Percentiles rank a stretch among this genome's conserved stretches.
phyloP scores from a whole-genome alignment of 1,140 invertebrate genomes.

The Drosophila quadrilineata region DNA sequence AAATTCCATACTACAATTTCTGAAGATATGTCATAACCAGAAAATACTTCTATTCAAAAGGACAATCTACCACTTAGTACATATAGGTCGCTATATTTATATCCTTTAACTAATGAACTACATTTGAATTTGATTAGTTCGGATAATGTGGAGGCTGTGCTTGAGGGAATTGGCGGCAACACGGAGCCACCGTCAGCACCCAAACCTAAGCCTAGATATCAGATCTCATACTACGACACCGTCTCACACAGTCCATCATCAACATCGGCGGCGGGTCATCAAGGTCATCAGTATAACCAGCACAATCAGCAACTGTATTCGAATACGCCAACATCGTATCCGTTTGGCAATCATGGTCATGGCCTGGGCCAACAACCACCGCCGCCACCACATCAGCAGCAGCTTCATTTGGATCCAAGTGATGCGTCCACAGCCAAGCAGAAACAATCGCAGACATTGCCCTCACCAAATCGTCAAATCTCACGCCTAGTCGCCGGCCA shows the following conservation, averaged over 20 bases:
- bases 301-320: conserved; percentile 68
- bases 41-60: too few species aligned
- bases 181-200: conserved; percentile 42
- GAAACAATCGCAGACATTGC: conserved; percentile 74
- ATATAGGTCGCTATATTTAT: too few species aligned
- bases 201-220: conserved; percentile 71
- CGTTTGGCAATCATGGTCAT: conserved; percentile 33
- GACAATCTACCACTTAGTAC: too few species aligned
- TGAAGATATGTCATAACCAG: too few species aligned
- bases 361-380: conserved; percentile 54
- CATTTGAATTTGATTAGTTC: conserved; percentile 53
- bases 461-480: conserved; percentile 77
- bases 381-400: conserved; percentile 63
- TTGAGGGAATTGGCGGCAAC: conserved; percentile 73
- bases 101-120: too few species aligned
- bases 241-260: conserved; percentile 58
- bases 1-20: too few species aligned
- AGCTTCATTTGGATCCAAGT: conserved; percentile 64
- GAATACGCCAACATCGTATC: conserved; percentile 66
- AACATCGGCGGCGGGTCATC: conserved; percentile 24
- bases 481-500: conserved; percentile 64
- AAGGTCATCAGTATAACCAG: conserved; percentile 74
- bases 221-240: conserved; percentile 77
- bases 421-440: conserved; percentile 55
- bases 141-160: conserved; percentile 79